These are phyloP conservation scores for Dendrolimus kikuchii DNA, from an alignment of 1,140 invertebrate species.

Conservation along the genomic window DNA sequence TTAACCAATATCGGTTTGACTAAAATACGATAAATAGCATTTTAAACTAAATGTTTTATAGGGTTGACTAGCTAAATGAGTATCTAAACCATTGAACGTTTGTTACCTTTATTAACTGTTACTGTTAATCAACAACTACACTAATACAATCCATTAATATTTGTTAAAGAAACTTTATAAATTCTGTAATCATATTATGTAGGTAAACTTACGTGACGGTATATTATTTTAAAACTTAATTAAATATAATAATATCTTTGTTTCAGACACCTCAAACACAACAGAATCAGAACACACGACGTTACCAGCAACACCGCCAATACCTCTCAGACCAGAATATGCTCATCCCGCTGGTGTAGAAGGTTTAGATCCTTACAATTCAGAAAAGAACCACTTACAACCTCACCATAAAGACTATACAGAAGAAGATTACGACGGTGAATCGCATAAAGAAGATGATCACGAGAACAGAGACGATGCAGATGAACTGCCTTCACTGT, in stretches of 20 bases:
- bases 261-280: slow-evolving; percentile 52
- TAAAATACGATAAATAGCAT: no score
- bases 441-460: slow-evolving; percentile 57
- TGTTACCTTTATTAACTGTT: no score
- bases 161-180: no score
- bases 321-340: slow-evolving; percentile 54
- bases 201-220: no score
- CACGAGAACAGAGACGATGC: slow-evolving; percentile 59
- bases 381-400: slow-evolving; percentile 55
- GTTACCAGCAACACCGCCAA: slow-evolving; percentile 37
- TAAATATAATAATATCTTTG: slow-evolving; percentile 19
- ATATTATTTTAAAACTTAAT: no score
- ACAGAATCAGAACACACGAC: slow-evolving; percentile 47
- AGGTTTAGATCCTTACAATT: slow-evolving; percentile 68
- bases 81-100: no score
- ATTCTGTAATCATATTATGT: no score
- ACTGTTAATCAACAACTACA: no score
- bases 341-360: slow-evolving; percentile 62
- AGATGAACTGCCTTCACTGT: slow-evolving; percentile 58
- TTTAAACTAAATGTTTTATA: no score
- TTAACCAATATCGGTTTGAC: no score
- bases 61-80: no score
- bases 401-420: slow-evolving; percentile 56
- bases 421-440: slow-evolving; percentile 67
- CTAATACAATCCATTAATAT: no score